These are phyloP conservation scores for Phyllostomus discolor DNA, from an alignment of 2,113 vertebrate species.

Conservation along the genomic window DNA sequence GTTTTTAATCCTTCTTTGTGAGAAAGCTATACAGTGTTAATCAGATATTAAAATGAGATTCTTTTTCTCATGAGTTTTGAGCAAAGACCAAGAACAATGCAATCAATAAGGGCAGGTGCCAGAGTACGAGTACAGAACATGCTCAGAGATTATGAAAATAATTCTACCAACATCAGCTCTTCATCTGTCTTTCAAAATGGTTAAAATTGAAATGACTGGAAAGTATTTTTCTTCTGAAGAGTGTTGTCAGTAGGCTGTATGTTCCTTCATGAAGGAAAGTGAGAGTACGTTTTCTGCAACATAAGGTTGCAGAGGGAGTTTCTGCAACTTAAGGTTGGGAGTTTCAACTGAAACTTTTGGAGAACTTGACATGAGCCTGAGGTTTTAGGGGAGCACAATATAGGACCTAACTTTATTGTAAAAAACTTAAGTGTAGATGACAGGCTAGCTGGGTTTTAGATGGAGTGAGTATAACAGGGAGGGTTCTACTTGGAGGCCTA, in stretches of 20 bases:
- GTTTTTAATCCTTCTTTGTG: not conserved
- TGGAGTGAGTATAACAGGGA: not conserved
- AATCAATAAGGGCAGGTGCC: not conserved
- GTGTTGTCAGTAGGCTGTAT: not conserved
- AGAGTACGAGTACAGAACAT: not conserved
- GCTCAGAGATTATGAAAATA: not conserved
- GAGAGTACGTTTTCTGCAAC: not conserved
- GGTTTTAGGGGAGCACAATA: not conserved
- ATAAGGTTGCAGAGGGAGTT: no score
- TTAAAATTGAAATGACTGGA: not conserved
- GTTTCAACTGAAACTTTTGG: not conserved
- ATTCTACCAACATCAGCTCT: not conserved
- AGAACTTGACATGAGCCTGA: not conserved
- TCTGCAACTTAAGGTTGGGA: fast-evolving
- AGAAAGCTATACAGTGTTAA: not conserved
- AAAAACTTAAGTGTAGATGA: not conserved
- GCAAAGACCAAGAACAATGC: not conserved
- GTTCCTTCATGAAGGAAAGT: not conserved
- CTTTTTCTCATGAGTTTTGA: not conserved
- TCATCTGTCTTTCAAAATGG: not conserved
- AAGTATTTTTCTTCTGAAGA: not conserved
- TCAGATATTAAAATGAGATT: not conserved
- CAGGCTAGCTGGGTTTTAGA: not conserved
- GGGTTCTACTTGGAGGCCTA: not conserved
- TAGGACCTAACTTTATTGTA: not conserved